Evolutionary conservation across 30 jellyfish, hydroid and myxozoan species (phyloP).

Genomic region (Hydractinia echinata): DNA sequence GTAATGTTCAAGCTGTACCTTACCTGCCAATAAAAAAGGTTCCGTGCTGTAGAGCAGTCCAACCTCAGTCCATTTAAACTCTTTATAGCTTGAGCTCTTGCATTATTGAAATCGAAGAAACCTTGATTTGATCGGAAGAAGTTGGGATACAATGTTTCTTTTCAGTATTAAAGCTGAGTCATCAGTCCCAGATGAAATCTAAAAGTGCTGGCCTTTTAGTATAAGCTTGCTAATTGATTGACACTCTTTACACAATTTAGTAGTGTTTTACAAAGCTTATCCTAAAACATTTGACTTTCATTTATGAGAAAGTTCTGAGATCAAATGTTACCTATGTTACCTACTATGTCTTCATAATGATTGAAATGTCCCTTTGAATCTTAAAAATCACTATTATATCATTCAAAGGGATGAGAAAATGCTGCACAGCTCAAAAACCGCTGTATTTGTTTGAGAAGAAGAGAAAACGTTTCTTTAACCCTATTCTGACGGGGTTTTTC

Average conservation of each 20-base stretch:
- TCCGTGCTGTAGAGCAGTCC: slow-evolving; percentile 62
- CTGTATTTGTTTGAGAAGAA: too few species aligned
- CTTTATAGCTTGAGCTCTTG: slow-evolving; percentile 59
- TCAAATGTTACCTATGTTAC: too few species aligned
- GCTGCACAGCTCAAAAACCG: too few species aligned
- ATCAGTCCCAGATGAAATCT: slow-evolving; percentile 72
- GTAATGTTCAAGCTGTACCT: neutral
- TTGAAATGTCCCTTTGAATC: too few species aligned
- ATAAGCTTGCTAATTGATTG: neutral
- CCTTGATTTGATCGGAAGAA: slow-evolving; percentile 78
- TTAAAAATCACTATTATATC: too few species aligned
- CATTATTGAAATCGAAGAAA: slow-evolving; percentile 47
- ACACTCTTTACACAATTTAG: neutral
- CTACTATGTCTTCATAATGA: too few species aligned
- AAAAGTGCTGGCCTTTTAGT: neutral
- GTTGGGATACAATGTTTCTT: slow-evolving; percentile 40
- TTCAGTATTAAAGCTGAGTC: slow-evolving; percentile 49
- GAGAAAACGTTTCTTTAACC: too few species aligned
- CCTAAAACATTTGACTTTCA: too few species aligned
- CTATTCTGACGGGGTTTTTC: too few species aligned
- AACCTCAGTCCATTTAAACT: slow-evolving; percentile 54
- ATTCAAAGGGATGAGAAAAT: too few species aligned
- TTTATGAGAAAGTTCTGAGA: too few species aligned
- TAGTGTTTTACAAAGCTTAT: too few species aligned
- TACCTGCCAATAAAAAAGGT: slow-evolving; percentile 56